These are phyloP conservation scores for Anthophora plumipes DNA, from an alignment of 2,888 invertebrate species.

Conservation along the genomic window DNA sequence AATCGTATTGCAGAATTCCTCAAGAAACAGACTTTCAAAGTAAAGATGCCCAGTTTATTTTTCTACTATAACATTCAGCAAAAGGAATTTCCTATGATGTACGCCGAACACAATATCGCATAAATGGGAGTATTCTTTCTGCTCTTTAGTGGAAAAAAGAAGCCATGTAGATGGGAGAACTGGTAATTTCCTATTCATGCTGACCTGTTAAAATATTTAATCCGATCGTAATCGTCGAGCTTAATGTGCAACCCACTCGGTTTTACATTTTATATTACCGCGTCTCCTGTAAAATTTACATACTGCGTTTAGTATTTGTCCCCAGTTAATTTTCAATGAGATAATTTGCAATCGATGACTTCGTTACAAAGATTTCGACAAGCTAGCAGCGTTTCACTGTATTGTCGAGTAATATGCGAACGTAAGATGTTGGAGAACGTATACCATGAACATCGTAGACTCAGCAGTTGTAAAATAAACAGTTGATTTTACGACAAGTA, in stretches of 20 bases:
- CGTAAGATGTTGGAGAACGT: no score
- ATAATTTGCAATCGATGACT: neutral
- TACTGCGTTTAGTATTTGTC: constrained; percentile 9
- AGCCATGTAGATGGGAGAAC: neutral
- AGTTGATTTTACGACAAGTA: neutral
- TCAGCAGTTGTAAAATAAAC: neutral
- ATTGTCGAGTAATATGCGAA: neutral
- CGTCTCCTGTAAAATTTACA: neutral
- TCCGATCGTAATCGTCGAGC: constrained; percentile 3
- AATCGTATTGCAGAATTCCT: neutral
- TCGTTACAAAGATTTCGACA: neutral
- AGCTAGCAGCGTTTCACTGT: neutral
- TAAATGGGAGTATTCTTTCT: neutral
- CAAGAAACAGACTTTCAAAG: neutral
- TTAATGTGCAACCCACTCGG: neutral
- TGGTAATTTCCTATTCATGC: neutral
- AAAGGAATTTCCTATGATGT: neutral
- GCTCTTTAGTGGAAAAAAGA: neutral
- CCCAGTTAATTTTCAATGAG: neutral
- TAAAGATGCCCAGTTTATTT: neutral
- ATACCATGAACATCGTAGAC: neutral
- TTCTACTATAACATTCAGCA: neutral
- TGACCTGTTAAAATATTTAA: neutral
- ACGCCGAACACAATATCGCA: neutral
- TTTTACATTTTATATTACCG: constrained; percentile 1